Conservation (phyloP, 2,797 vertebrate genomes). For the Platalea minor region DNA sequence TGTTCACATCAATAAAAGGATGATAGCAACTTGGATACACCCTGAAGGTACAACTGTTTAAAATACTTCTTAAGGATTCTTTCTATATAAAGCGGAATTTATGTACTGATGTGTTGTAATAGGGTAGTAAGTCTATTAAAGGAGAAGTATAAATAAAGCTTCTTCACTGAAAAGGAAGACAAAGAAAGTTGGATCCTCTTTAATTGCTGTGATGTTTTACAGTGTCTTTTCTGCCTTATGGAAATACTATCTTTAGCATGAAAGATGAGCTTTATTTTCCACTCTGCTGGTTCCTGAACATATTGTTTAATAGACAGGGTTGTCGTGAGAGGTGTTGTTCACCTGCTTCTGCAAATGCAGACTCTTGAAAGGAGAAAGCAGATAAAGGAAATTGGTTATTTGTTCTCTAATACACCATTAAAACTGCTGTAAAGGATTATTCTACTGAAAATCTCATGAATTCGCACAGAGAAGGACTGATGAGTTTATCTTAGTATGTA, state of each 20-base stretch:
- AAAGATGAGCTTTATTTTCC: constrained; percentile 16
- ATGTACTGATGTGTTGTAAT: not conserved
- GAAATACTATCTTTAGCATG: not conserved
- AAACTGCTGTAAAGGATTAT: not conserved
- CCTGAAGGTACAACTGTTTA: not conserved
- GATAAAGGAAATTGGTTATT: not conserved
- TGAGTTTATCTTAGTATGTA: not conserved
- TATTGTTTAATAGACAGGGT: not conserved
- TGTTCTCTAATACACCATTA: not conserved
- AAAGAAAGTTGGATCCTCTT: not conserved
- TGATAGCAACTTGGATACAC: not conserved
- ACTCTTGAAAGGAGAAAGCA: not conserved
- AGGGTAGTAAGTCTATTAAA: not conserved
- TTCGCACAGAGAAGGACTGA: not conserved
- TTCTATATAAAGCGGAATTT: not conserved
- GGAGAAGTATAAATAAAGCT: not conserved
- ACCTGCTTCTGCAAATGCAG: not conserved
- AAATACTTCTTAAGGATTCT: not conserved
- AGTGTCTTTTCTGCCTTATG: not conserved
- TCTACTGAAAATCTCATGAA: not conserved
- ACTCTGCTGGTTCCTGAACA: not conserved
- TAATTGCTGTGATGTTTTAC: not conserved
- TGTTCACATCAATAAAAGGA: not conserved
- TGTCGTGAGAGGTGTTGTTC: not conserved
- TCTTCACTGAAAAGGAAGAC: not conserved